These are phyloP conservation scores for Epinephelus cyanopodus DNA, from an alignment of 2,113 vertebrate genomes.

Conservation along the genomic window DNA sequence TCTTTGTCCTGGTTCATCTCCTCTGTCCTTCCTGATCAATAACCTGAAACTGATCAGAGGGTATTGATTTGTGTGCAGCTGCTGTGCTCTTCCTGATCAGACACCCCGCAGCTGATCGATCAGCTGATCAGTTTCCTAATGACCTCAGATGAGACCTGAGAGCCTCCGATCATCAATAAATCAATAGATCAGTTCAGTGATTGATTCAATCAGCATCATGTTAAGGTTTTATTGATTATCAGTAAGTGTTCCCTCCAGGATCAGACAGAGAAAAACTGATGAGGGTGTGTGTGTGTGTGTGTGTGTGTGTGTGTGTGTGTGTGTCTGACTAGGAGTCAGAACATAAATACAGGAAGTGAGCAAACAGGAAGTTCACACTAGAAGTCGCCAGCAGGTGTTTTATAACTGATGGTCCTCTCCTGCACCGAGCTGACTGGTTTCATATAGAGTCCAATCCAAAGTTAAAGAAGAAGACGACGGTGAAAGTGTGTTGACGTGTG, in stretches of 20 bases:
- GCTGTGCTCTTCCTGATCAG: background rate
- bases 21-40: background rate
- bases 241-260: background rate
- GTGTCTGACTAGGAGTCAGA: background rate
- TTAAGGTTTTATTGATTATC: background rate
- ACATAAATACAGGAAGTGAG: constrained; percentile 8
- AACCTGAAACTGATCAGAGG: background rate
- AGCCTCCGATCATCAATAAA: background rate
- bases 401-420: background rate
- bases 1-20: background rate
- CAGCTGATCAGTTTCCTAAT: constrained; percentile 7
- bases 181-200: background rate
- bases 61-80: background rate
- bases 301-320: constrained; percentile 20
- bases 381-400: background rate
- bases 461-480: too few relatives aligned
- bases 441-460: too few relatives aligned
- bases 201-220: background rate
- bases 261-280: background rate
- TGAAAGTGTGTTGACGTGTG: too few relatives aligned
- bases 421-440: too few relatives aligned
- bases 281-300: background rate
- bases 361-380: constrained; percentile 12
- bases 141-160: background rate
- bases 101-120: background rate